A percentile compares a stretch with the other conserved stretches of the same genome.
Conservation (phyloP, 30 jellyfish, hydroid and myxozoan species). For the Turritopsis rubra region DNA sequence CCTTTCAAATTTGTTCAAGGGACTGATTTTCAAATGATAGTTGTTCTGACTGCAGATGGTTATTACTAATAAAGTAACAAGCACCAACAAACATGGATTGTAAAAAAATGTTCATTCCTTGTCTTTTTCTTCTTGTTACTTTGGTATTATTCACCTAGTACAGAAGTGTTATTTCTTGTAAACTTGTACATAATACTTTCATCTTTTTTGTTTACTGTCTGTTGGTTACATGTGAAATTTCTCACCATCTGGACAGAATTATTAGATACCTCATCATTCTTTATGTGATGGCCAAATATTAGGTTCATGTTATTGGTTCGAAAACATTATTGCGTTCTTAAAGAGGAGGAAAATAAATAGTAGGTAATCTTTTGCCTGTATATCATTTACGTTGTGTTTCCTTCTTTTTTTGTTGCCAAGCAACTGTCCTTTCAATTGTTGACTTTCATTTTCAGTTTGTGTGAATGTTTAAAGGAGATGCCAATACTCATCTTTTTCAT, state of each 20-base stretch:
- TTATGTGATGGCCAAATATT: too few relatives aligned
- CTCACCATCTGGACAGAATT: neutral
- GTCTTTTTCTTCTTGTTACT: neutral
- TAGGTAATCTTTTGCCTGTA: neutral
- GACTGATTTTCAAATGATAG: too few relatives aligned
- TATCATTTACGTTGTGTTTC: neutral
- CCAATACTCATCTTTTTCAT: neutral
- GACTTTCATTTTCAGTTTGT: neutral
- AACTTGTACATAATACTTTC: neutral
- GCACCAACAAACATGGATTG: too few relatives aligned
- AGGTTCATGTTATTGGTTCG: too few relatives aligned
- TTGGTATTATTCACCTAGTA: too few relatives aligned
- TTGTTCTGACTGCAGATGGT: too few relatives aligned
- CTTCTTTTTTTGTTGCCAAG: neutral
- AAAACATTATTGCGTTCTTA: neutral
- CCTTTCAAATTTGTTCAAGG: too few relatives aligned
- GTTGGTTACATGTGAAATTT: neutral
- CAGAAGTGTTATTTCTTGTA: neutral
- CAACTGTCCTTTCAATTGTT: neutral
- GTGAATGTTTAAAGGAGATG: neutral
- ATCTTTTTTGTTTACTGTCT: neutral
- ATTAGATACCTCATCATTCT: neutral
- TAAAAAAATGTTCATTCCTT: neutral
- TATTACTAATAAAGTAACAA: too few relatives aligned
- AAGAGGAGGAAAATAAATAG: neutral